Percentiles rank a stretch among this genome's conserved stretches.
Conservation (phyloP, 2,797 vertebrate species). For the Anomalospiza imberbis region DNA sequence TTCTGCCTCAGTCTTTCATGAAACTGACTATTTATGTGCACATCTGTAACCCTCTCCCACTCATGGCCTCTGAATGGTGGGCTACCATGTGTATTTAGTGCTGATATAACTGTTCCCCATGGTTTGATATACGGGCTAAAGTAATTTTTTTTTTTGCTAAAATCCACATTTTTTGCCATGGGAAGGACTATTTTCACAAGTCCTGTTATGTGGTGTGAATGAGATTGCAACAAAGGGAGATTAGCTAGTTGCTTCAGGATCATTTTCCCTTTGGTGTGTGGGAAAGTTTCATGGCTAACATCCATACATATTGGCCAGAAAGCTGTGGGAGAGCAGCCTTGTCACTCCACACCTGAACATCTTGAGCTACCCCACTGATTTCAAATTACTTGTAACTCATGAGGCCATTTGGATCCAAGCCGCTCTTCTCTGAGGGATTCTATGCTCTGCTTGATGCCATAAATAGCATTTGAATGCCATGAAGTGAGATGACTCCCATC, state of each 20-base stretch:
- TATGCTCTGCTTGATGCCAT: background rate
- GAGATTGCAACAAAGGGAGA: conserved; percentile 12
- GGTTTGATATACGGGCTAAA: background rate
- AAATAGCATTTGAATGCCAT: background rate
- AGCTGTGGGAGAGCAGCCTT: background rate
- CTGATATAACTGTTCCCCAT: background rate
- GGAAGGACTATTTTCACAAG: conserved; percentile 9
- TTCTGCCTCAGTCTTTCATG: background rate
- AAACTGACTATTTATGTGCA: background rate
- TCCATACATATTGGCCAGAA: background rate
- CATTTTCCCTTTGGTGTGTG: background rate
- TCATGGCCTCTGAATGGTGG: background rate
- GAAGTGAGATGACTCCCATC: background rate
- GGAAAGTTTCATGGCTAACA: background rate
- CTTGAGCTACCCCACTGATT: background rate
- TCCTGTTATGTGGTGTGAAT: background rate
- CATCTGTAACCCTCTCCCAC: background rate
- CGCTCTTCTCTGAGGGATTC: background rate
- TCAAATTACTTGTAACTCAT: background rate
- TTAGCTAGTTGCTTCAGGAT: conserved; percentile 38
- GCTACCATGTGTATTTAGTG: background rate
- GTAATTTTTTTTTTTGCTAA: background rate
- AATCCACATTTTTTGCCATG: background rate
- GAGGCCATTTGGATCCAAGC: fast-evolving
- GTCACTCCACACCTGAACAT: background rate